Evolutionary conservation across 2,113 vertebrate genomes (phyloP).

Genomic region (Atrichornis clamosus): DNA sequence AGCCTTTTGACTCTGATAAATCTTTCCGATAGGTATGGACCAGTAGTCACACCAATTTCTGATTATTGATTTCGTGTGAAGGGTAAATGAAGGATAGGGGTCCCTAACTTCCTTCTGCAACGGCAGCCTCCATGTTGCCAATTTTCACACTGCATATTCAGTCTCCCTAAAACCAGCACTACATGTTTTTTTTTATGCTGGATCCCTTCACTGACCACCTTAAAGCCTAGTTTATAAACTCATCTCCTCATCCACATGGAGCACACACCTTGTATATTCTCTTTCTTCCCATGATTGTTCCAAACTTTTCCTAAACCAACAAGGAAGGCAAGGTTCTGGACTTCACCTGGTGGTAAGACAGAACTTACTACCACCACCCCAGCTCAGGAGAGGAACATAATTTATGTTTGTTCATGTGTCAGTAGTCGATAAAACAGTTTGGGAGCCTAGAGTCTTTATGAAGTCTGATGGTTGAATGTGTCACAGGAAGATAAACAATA

Average conservation of each 20-base stretch:
- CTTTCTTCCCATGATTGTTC: not conserved
- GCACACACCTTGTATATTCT: accelerated
- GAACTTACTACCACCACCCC: not conserved
- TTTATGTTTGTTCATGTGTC: not conserved
- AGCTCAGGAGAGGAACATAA: accelerated
- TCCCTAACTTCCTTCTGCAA: not conserved
- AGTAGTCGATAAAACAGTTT: accelerated
- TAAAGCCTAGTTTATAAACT: not conserved
- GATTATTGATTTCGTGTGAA: not conserved
- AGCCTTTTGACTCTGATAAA: not conserved
- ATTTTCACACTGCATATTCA: not conserved
- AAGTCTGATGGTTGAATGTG: not conserved
- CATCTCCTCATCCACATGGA: not conserved
- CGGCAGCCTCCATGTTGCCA: accelerated
- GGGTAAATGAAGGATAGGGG: not conserved
- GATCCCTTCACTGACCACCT: not conserved
- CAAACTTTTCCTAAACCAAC: not conserved
- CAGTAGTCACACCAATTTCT: not conserved
- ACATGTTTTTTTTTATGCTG: not conserved
- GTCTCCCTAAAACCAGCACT: not conserved
- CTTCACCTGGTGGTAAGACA: not conserved
- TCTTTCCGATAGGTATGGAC: not conserved
- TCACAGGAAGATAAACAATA: not conserved
- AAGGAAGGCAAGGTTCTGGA: not conserved
- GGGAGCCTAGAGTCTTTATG: not conserved